These are phyloP conservation scores for Tetheella fluctuosa DNA, from an alignment of 2,888 invertebrate species.

Conservation along the genomic window DNA sequence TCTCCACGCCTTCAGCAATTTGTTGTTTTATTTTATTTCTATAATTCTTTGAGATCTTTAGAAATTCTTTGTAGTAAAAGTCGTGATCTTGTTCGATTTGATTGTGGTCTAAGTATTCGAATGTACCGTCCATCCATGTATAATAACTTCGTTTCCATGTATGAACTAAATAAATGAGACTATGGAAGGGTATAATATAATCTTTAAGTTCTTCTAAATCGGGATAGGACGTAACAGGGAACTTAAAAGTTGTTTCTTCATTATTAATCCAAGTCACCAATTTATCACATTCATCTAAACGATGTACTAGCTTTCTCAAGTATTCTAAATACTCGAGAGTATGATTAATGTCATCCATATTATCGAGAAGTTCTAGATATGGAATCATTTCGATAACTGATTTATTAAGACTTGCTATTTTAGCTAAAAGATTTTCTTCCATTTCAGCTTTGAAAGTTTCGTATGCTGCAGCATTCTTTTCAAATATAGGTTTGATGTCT, in stretches of 20 bases:
- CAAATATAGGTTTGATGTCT: slow-evolving; percentile 91
- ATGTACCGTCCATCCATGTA: slow-evolving; percentile 97
- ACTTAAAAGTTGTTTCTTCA: slow-evolving; percentile 94
- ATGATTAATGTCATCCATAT: slow-evolving; percentile 92
- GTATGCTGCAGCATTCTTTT: slow-evolving; percentile 90
- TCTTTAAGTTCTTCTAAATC: slow-evolving; percentile 91
- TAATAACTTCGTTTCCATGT: slow-evolving; percentile 92
- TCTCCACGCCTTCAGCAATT: slow-evolving; percentile 86
- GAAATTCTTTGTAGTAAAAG: slow-evolving; percentile 90
- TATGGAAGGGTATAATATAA: slow-evolving; percentile 88
- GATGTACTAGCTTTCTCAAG: slow-evolving; percentile 89
- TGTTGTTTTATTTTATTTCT: slow-evolving; percentile 91
- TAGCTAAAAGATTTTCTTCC: slow-evolving; percentile 90
- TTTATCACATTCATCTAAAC: slow-evolving; percentile 89
- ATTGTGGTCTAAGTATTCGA: slow-evolving; percentile 91
- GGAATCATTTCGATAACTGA: slow-evolving; percentile 90
- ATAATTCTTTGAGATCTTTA: slow-evolving; percentile 91
- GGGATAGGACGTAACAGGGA: slow-evolving; percentile 89
- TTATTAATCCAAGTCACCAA: slow-evolving; percentile 94
- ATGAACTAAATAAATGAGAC: slow-evolving; percentile 86
- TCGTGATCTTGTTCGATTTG: slow-evolving; percentile 92
- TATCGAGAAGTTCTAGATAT: slow-evolving; percentile 90
- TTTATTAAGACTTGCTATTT: slow-evolving; percentile 87
- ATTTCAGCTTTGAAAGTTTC: slow-evolving; percentile 93
- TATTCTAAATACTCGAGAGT: slow-evolving; percentile 92